Conservation (phyloP, 1,140 invertebrate genomes). For the Saccostrea echinata region DNA sequence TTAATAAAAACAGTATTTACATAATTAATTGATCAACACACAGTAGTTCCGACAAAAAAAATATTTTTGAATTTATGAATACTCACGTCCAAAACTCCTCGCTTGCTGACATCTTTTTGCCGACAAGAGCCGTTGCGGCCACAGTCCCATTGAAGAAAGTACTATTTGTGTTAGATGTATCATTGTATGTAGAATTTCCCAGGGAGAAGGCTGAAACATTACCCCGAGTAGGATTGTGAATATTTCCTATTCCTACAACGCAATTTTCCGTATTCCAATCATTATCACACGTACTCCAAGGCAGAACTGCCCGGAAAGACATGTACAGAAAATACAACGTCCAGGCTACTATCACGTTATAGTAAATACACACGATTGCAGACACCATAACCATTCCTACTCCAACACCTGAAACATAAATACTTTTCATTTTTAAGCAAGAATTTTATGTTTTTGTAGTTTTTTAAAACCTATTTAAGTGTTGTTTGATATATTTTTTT, state of each 20-base stretch:
- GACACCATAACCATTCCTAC: conserved; percentile 88
- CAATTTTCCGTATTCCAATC: conserved; percentile 88
- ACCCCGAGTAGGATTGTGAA: background rate
- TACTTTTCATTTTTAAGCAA: no score
- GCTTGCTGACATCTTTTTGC: conserved; percentile 65
- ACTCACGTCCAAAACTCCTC: conserved; percentile 78
- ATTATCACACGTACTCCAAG: conserved; percentile 93
- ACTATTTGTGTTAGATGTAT: no score
- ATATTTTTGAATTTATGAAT: background rate
- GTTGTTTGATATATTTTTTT: no score
- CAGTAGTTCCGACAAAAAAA: no score
- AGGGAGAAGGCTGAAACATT: background rate
- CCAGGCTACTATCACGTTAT: conserved; percentile 99
- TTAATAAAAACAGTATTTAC: no score
- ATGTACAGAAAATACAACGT: conserved; percentile 97
- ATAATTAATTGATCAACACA: no score
- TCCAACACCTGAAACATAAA: conserved; percentile 72
- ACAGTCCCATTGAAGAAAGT: conserved; percentile 12
- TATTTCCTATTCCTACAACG: conserved; percentile 58
- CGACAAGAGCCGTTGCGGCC: background rate
- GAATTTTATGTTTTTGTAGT: no score
- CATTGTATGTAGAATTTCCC: conserved; percentile 4
- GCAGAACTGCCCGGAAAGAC: conserved; percentile 90
- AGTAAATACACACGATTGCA: conserved; percentile 98
- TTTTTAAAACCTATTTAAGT: no score